Base-by-base conservation (phyloP, 2,888 invertebrate species). In the Nymphalis polychloros region DNA sequence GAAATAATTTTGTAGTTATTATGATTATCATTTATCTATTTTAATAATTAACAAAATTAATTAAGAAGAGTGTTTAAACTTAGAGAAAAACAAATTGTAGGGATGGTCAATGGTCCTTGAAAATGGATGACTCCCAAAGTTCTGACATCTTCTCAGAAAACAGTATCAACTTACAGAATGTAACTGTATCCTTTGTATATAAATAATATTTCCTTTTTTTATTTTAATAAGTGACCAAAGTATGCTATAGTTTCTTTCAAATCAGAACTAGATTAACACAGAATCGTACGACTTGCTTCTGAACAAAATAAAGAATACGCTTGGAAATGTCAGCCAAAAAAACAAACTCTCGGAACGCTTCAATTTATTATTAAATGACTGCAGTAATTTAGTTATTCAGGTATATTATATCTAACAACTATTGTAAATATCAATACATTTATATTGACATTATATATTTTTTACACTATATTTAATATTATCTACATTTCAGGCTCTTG, bases 121-220 rank as follows among this genome's bases (percentile, higher is more conserved):
- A 17, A 50, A 88, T 88, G 88, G 81, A 88, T 70, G 77, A 86
- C 72, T 88, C 89, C 17, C 85, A 85, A 67, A 86, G 81, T 72
- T 87, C 86, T 0, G 84, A 86, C 65, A 78, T 83, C 63, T 81
- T 86, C 63, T 82, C 83, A 1, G 81, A 83, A 68, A 79, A 74
- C 46, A 76, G 76, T 71, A 74, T 63, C 76, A 77, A 65, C 72
- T 53, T 72, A 73, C 77, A 70, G 48, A 79, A 77, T 67, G 70
- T 72, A 61, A 55, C 67, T 73, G 87, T 87, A 88, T 87, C 85
- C 87, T 76, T 72, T 75, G 55, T 59, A 52, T 49, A 23, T 52
- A 31, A 6, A 20, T 23, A 23, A 23, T 17, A 49, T 47, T 31
- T 19, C 19, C 20, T 17, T 6, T 61, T 35, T 5, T 20, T 31